These are phyloP conservation scores for Tachyglossus aculeatus DNA, from an alignment of 2,797 vertebrate species.

Conservation along the genomic window DNA sequence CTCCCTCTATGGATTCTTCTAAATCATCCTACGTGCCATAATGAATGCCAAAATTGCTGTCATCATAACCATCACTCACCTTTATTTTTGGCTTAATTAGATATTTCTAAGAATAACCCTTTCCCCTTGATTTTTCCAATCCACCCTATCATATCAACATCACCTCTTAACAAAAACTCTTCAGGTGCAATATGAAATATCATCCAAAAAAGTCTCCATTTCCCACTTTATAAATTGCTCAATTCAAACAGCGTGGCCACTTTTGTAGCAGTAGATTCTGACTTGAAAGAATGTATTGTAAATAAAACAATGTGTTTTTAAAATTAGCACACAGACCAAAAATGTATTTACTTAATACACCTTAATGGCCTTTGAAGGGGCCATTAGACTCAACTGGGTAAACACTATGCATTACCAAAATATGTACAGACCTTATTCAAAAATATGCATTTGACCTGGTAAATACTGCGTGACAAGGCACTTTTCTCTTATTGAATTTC, in stretches of 20 bases:
- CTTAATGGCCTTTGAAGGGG: constrained; percentile 75
- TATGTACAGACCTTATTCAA: constrained; percentile 33
- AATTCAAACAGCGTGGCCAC: constrained; percentile 17
- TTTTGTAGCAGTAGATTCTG: constrained; percentile 54
- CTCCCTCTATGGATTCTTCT: not conserved
- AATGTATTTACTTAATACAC: constrained; percentile 71
- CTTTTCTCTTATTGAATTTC: constrained; percentile 56
- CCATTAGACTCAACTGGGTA: constrained; percentile 66
- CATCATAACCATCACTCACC: no score
- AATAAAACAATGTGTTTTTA: constrained; percentile 69
- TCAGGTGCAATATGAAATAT: not conserved
- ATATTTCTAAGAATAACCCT: not conserved
- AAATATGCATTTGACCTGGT: constrained; percentile 67
- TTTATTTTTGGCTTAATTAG: not conserved
- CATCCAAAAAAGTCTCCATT: not conserved
- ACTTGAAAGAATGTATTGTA: constrained; percentile 66
- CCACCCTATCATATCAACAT: not conserved
- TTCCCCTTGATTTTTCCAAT: not conserved
- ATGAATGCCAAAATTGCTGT: not conserved
- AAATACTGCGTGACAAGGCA: constrained; percentile 35
- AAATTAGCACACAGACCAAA: constrained; percentile 68
- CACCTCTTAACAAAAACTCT: not conserved
- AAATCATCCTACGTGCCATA: not conserved
- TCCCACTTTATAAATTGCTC: not conserved
- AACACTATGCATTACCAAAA: constrained; percentile 60